Conservation (phyloP, 1,140 invertebrate species). For the Uloborus diversus region DNA sequence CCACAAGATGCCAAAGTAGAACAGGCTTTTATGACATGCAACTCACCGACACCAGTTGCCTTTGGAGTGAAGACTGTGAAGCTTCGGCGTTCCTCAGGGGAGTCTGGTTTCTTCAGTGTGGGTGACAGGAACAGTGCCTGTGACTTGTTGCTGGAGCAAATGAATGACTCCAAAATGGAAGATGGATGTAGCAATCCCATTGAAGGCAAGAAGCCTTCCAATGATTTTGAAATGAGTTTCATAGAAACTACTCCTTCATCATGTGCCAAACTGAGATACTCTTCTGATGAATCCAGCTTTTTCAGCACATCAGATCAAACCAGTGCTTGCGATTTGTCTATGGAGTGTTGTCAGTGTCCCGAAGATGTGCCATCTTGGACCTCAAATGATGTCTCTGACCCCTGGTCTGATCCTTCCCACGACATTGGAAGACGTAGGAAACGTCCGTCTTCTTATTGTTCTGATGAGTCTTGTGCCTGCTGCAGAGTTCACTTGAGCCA, state of each 20-base stretch:
- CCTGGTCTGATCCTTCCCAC: neutral
- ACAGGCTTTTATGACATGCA: neutral
- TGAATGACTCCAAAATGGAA: too few species aligned
- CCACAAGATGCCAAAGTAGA: neutral
- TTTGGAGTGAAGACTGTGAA: constrained; percentile 60
- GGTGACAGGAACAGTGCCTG: constrained; percentile 69
- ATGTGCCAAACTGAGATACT: constrained; percentile 72
- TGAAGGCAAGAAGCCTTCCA: too few species aligned
- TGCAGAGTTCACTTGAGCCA: neutral
- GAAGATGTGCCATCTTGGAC: constrained; percentile 35
- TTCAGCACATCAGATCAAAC: constrained; percentile 79
- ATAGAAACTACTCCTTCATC: too few species aligned
- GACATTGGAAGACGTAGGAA: constrained; percentile 14
- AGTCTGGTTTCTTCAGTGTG: constrained; percentile 88
- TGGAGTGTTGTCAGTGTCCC: constrained; percentile 26
- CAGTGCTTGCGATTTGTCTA: constrained; percentile 61
- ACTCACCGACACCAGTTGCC: neutral
- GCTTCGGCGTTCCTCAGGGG: constrained; percentile 81
- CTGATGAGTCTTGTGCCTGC: constrained; percentile 44
- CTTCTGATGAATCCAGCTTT: constrained; percentile 87
- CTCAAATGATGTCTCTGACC: constrained; percentile 15
- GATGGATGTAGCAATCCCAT: too few species aligned
- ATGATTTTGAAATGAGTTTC: too few species aligned
- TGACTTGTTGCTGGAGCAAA: constrained; percentile 60
- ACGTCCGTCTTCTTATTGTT: constrained; percentile 35